Conservation (phyloP, 2,113 vertebrate species). For the Reinhardtius hippoglossoides region DNA sequence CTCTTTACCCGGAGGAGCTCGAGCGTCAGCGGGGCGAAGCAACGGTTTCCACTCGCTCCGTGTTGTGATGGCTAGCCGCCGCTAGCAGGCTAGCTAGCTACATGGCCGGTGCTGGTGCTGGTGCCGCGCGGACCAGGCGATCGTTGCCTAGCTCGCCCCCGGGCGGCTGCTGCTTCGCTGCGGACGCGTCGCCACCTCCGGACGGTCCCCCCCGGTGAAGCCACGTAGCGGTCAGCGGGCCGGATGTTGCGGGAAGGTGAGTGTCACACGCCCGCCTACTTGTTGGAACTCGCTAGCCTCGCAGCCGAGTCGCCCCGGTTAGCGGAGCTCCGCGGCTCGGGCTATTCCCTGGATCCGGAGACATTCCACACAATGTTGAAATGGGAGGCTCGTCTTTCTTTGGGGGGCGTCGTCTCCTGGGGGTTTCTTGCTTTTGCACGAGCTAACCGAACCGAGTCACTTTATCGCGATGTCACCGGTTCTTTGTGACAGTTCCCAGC, state of each 20-base stretch:
- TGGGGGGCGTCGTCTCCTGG: not conserved
- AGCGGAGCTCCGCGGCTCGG: constrained; percentile 54
- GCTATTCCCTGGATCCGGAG: constrained; percentile 64
- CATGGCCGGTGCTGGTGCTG: constrained; percentile 15
- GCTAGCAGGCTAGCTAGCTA: constrained; percentile 42
- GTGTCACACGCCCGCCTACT: constrained; percentile 54
- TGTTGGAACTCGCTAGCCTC: constrained; percentile 54
- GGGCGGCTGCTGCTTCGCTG: constrained; percentile 15
- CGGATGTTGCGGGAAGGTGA: constrained; percentile 59
- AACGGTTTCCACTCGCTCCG: too few relatives aligned
- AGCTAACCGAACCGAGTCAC: not conserved
- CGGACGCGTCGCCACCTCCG: constrained; percentile 23
- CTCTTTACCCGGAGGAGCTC: too few relatives aligned
- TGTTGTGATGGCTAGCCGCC: constrained; percentile 56
- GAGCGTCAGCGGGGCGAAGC: too few relatives aligned
- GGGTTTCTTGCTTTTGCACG: not conserved
- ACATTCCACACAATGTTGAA: constrained; percentile 40
- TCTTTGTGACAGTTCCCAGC: not conserved
- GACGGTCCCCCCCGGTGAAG: not conserved
- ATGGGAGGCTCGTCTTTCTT: not conserved
- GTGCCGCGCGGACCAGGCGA: constrained; percentile 36
- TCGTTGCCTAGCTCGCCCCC: constrained; percentile 57
- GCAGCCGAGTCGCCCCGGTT: constrained; percentile 49
- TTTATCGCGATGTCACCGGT: constrained; percentile 5
- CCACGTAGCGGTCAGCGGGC: not conserved